Percentiles rank a stretch among this genome's conserved stretches.
Evolutionary conservation across 2,888 invertebrate species (phyloP).

Genomic region (Leucophora obtusa): DNA sequence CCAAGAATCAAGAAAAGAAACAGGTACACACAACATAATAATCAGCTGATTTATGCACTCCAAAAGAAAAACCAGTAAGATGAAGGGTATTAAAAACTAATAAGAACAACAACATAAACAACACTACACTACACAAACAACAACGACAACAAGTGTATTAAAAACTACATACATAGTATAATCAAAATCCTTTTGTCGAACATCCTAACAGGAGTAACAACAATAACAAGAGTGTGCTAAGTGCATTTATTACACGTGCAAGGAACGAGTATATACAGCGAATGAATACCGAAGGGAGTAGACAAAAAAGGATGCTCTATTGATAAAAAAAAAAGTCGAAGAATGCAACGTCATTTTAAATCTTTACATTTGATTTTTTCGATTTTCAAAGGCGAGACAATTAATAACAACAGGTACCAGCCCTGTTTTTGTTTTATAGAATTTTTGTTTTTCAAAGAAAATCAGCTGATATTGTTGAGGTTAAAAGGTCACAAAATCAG

Average conservation of each 20-base stretch:
- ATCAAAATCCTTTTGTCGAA: constrained; percentile 11
- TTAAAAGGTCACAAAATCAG: constrained; percentile 60
- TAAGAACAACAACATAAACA: constrained; percentile 41
- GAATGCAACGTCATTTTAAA: constrained; percentile 39
- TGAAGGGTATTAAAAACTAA: constrained; percentile 37
- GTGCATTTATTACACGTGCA: constrained; percentile 55
- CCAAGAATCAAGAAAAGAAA: constrained; percentile 31
- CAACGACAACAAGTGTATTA: constrained; percentile 7
- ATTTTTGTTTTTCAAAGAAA: constrained; percentile 4
- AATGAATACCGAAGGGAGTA: constrained; percentile 23
- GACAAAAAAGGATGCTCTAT: constrained; percentile 44
- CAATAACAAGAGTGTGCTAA: constrained; percentile 24
- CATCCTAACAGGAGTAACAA: constrained; percentile 23
- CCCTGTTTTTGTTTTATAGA: not conserved
- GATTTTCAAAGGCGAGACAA: constrained; percentile 36
- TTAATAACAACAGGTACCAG: constrained; percentile 58
- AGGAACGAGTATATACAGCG: constrained; percentile 43
- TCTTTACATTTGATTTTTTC: constrained; percentile 8
- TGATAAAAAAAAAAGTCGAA: constrained; percentile 30
- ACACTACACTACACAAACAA: constrained; percentile 18
- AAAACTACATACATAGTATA: not conserved
- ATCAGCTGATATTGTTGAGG: constrained; percentile 60
- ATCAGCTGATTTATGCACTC: constrained; percentile 64
- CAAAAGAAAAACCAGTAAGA: not conserved
- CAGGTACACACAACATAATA: constrained; percentile 44